These are phyloP conservation scores for Barbus barbus DNA, from an alignment of 2,113 vertebrate genomes.

Conservation along the genomic window DNA sequence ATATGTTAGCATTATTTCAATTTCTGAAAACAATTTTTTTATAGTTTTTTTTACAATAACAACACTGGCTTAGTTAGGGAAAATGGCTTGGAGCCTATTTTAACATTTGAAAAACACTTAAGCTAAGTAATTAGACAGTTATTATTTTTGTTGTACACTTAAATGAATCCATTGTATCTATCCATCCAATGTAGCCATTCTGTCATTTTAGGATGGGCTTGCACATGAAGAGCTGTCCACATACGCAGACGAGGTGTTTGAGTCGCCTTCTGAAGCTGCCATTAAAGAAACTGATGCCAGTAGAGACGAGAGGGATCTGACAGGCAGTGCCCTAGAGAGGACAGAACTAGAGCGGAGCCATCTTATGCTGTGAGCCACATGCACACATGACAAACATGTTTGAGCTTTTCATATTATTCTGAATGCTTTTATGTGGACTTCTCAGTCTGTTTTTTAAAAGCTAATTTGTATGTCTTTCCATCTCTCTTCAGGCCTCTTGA, in stretches of 20 bases:
- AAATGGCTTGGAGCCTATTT: background rate
- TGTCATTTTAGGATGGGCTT: constrained; percentile 84
- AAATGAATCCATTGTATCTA: background rate
- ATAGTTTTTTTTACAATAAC: background rate
- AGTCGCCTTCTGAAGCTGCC: constrained; percentile 87
- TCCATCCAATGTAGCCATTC: background rate
- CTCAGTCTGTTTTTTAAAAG: no score
- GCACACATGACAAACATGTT: background rate
- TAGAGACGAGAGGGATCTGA: constrained; percentile 82
- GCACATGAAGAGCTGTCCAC: constrained; percentile 93
- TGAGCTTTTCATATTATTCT: background rate
- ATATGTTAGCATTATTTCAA: no score
- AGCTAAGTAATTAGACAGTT: background rate
- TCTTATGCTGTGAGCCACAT: constrained; percentile 87
- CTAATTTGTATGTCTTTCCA: no score
- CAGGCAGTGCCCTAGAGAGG: constrained; percentile 91
- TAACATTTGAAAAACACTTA: background rate
- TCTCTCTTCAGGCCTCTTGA: constrained; percentile 83
- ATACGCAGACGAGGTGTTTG: constrained; percentile 91
- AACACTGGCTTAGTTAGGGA: background rate
- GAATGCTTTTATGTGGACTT: background rate
- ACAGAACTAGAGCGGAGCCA: constrained; percentile 92
- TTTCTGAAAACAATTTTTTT: background rate
- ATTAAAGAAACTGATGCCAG: constrained; percentile 81
- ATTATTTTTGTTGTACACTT: background rate